These are phyloP conservation scores for Saccostrea glomerata DNA, from an alignment of 1,140 invertebrate species.

Conservation along the genomic window DNA sequence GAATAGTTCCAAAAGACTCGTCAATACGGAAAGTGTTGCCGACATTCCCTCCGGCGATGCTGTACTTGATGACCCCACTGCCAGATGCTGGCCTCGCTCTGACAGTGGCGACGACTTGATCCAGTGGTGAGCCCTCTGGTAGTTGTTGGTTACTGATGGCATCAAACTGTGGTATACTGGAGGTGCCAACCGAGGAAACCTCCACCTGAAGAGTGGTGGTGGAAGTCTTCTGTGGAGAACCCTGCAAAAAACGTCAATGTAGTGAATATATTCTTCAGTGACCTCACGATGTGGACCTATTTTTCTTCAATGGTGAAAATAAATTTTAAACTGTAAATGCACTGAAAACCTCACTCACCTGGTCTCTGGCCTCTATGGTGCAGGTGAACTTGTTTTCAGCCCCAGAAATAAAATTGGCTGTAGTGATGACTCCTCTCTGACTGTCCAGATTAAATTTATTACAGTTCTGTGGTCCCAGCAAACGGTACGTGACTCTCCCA, in stretches of 20 bases:
- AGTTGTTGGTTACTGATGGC: slow-evolving; percentile 50
- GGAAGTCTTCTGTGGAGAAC: slow-evolving; percentile 54
- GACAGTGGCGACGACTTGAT: slow-evolving; percentile 76
- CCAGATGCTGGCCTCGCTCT: slow-evolving; percentile 83
- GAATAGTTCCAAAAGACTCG: slow-evolving; percentile 87
- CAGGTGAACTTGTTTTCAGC: slow-evolving; percentile 56
- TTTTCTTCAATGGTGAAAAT: too few relatives aligned
- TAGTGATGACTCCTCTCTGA: slow-evolving; percentile 78
- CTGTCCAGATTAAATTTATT: slow-evolving; percentile 75
- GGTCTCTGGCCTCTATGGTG: slow-evolving; percentile 88
- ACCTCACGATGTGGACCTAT: background rate
- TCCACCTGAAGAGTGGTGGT: slow-evolving; percentile 61
- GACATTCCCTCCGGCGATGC: slow-evolving; percentile 94
- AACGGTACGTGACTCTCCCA: slow-evolving; percentile 85
- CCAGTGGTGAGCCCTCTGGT: slow-evolving; percentile 70
- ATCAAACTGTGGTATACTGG: slow-evolving; percentile 60
- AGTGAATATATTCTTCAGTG: background rate
- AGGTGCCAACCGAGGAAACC: slow-evolving; percentile 42
- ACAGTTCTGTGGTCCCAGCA: slow-evolving; percentile 85
- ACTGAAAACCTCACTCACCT: slow-evolving; percentile 57
- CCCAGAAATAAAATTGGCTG: slow-evolving; percentile 62
- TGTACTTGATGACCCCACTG: slow-evolving; percentile 83
- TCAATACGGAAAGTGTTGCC: slow-evolving; percentile 91
- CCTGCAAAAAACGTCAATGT: slow-evolving; percentile 56
- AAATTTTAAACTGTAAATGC: too few relatives aligned